A percentile compares a stretch with the other conserved stretches of the same genome.
These are phyloP conservation scores for Trachelus iudaicus DNA, from an alignment of 2,888 invertebrate species.

Conservation along the genomic window DNA sequence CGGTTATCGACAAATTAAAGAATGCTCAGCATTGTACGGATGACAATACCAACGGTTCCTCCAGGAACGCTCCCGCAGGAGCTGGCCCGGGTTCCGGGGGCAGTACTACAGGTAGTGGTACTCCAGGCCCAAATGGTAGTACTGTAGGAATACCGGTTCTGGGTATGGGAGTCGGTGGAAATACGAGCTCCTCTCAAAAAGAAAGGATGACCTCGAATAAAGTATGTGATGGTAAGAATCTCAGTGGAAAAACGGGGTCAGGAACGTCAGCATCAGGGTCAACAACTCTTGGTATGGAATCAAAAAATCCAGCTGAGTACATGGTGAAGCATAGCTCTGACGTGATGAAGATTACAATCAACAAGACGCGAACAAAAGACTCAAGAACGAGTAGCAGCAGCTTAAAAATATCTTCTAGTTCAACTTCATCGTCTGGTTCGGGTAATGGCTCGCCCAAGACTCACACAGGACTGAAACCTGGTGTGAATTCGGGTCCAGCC, in stretches of 20 bases:
- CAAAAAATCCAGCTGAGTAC: conserved; percentile 81
- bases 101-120: conserved; percentile 62
- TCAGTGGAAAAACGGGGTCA: conserved; percentile 28
- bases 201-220: conserved; percentile 56
- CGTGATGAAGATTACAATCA: conserved; percentile 91
- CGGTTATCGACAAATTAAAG: conserved; percentile 88
- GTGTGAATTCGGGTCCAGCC: conserved; percentile 87
- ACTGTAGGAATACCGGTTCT: conserved; percentile 6
- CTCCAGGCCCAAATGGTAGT: conserved; percentile 46
- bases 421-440: conserved; percentile 61
- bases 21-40: conserved; percentile 78
- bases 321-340: conserved; percentile 91
- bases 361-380: conserved; percentile 85
- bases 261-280: conserved; percentile 51
- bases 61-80: conserved; percentile 66
- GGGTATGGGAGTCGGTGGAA: conserved; percentile 21
- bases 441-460: conserved; percentile 79
- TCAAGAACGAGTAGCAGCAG: conserved; percentile 32
- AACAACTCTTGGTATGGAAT: conserved; percentile 51
- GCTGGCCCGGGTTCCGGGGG: conserved; percentile 67
- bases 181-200: conserved; percentile 40
- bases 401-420: conserved; percentile 60
- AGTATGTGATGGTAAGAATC: conserved; percentile 55
- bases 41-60: conserved; percentile 67
- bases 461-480: conserved; percentile 86